phyloP scores from a whole-genome alignment of 1,140 invertebrate genomes.

The Hycleus phaleratus region DNA sequence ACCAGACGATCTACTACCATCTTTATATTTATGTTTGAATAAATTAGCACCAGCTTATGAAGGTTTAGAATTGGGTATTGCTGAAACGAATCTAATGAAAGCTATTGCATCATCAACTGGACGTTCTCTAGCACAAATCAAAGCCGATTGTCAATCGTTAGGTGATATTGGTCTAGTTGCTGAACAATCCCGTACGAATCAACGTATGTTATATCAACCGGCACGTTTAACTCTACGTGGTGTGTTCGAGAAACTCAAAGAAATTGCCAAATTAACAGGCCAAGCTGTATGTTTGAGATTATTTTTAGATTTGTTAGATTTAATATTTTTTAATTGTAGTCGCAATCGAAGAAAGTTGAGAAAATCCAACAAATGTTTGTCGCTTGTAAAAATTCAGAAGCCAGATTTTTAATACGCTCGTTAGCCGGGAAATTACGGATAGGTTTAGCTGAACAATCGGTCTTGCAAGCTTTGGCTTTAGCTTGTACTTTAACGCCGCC shows the following conservation, averaged over 20 bases:
- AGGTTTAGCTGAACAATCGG: constrained; percentile 93
- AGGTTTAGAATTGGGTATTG: constrained; percentile 67
- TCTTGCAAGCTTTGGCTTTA: constrained; percentile 84
- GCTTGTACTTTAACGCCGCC: constrained; percentile 70
- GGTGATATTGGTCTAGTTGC: constrained; percentile 94
- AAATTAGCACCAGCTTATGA: constrained; percentile 92
- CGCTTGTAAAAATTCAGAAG: constrained; percentile 84
- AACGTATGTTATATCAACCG: constrained; percentile 80
- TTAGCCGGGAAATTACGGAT: constrained; percentile 92
- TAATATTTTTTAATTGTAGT: constrained; percentile 17
- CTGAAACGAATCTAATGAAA: constrained; percentile 90
- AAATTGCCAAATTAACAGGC: constrained; percentile 85
- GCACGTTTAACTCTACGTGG: constrained; percentile 55
- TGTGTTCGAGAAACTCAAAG: constrained; percentile 83
- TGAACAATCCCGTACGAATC: constrained; percentile 80
- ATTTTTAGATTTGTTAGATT: background rate
- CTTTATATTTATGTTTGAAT: constrained; percentile 93
- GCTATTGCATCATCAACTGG: constrained; percentile 91
- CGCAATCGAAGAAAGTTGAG: constrained; percentile 74
- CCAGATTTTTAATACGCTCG: constrained; percentile 86
- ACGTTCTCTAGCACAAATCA: constrained; percentile 76
- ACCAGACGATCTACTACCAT: constrained; percentile 81
- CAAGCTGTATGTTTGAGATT: constrained; percentile 44
- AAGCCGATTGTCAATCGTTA: constrained; percentile 65
- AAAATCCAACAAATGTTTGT: constrained; percentile 90